phyloP scores from a whole-genome alignment of 2,888 invertebrate species.

The Tricholauxania praeusta region DNA sequence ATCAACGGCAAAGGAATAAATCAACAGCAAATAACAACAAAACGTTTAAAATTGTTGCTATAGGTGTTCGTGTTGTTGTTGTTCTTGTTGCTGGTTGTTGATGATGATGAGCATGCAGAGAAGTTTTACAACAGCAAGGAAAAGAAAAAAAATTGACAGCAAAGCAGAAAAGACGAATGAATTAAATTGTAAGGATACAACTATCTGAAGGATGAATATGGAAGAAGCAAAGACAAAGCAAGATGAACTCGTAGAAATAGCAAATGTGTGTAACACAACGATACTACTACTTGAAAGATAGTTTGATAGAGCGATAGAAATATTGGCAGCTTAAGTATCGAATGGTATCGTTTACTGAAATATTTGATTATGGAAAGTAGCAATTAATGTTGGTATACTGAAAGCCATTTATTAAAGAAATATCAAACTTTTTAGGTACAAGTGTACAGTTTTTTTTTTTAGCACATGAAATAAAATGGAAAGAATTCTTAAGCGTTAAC shows the following conservation, averaged over 20 bases:
- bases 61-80: neutral
- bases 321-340: too few relatives aligned
- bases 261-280: slow-evolving; percentile 3
- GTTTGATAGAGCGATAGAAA: too few relatives aligned
- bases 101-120: slow-evolving; percentile 3
- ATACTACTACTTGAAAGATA: neutral
- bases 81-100: slow-evolving; percentile 2
- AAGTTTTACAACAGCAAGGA: too few relatives aligned
- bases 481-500: too few relatives aligned
- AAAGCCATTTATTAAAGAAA: too few relatives aligned
- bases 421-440: too few relatives aligned
- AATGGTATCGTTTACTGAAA: too few relatives aligned
- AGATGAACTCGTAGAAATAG: slow-evolving; percentile 18
- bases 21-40: slow-evolving; percentile 17
- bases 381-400: too few relatives aligned
- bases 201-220: neutral
- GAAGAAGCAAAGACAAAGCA: neutral
- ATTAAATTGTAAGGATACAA: slow-evolving; percentile 18
- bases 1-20: slow-evolving; percentile 30
- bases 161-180: slow-evolving; percentile 13
- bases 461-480: too few relatives aligned
- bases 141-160: neutral
- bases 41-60: slow-evolving; percentile 9
- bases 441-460: too few relatives aligned
- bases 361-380: too few relatives aligned